Base-by-base conservation (phyloP, 2,797 vertebrate genomes). In the Arrhamphus sclerolepis region DNA sequence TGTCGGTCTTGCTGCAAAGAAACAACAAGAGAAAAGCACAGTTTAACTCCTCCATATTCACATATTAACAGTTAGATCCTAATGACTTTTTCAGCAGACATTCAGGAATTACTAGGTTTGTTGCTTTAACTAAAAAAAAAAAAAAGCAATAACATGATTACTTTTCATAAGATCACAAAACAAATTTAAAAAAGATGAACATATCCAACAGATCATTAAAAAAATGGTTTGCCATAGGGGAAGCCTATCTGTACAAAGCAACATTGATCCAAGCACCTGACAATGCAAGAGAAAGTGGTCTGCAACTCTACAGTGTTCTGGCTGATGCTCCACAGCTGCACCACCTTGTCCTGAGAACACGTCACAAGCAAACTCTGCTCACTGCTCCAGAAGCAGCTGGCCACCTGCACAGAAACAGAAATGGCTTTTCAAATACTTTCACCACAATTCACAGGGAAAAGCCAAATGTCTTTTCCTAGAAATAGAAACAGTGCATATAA, bases 321-420 rank as follows among this genome's bases (percentile, higher is more conserved):
- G 59, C 77, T 88, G 62, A 94, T 53, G 72, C 82, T 89, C 93
- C 93, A 94, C 9, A 94, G 75, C 13, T 93, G 90, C 52, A 92
- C 91, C n/a, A 92, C 92, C 44, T 92, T 93, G 67, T 94, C 93
- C 81, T 93, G 92, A 56, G 91, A 93, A 66, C 91, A 90, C 0
- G 92, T 92, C 34, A 91, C 92, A 71, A 94, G 59, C 51, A 94
- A 65, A 76, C 70, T 89, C 62, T 92, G 92, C 42, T 92, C 91
- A 62, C 62, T 73, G 79, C 83, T 92, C 93, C 93, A 94, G 53
- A 68, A 83, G 76, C 92, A 93, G 82, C 90, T 92, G 6, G 86
- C 90, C 72, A 94, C 91, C 93, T 94, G 56, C 26, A 66, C 16
- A 65, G 2, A 60, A n/a, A 41, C 34, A 64, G 24, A 66, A 50